Evolutionary conservation across 2,888 invertebrate species (phyloP).

Genomic region (Macrosoma leucophasiata): DNA sequence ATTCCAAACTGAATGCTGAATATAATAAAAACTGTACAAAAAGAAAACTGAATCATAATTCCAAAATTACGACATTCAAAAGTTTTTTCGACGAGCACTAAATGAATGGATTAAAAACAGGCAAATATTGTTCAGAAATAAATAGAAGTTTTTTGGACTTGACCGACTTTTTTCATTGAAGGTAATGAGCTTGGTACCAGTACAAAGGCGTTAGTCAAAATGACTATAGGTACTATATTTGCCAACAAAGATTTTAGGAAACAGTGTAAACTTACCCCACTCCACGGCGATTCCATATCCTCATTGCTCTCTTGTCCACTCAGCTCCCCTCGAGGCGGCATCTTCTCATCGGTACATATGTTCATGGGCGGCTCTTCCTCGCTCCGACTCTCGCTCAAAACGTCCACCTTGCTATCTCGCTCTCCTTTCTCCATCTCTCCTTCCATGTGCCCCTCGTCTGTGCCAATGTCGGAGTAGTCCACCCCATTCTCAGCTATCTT

Average conservation of each 20-base stretch:
- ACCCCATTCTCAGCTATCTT: slow-evolving; percentile 57
- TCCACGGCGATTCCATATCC: slow-evolving; percentile 85
- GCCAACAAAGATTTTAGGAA: slow-evolving; percentile 5
- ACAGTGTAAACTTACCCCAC: slow-evolving; percentile 73
- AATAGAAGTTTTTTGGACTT: too few relatives aligned
- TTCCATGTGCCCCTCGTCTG: slow-evolving; percentile 31
- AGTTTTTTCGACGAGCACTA: too few relatives aligned
- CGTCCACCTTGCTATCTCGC: slow-evolving; percentile 55
- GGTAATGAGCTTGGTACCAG: too few relatives aligned
- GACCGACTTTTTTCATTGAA: too few relatives aligned
- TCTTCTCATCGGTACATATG: slow-evolving; percentile 89
- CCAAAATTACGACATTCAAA: too few relatives aligned
- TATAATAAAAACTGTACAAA: too few relatives aligned
- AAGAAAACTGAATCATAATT: too few relatives aligned
- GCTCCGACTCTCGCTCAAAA: slow-evolving; percentile 52
- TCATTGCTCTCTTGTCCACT: slow-evolving; percentile 92
- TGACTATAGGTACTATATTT: too few relatives aligned
- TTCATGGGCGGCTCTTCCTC: slow-evolving; percentile 71
- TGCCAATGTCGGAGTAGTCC: slow-evolving; percentile 47
- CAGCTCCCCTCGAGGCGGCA: slow-evolving; percentile 91
- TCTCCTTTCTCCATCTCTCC: slow-evolving; percentile 39
- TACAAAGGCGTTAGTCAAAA: too few relatives aligned
- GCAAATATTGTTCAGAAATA: too few relatives aligned
- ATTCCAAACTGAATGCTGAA: too few relatives aligned
- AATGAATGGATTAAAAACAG: too few relatives aligned